Evolutionary conservation across 2,797 vertebrate species (phyloP).

Genomic region (Girardinus metallicus): DNA sequence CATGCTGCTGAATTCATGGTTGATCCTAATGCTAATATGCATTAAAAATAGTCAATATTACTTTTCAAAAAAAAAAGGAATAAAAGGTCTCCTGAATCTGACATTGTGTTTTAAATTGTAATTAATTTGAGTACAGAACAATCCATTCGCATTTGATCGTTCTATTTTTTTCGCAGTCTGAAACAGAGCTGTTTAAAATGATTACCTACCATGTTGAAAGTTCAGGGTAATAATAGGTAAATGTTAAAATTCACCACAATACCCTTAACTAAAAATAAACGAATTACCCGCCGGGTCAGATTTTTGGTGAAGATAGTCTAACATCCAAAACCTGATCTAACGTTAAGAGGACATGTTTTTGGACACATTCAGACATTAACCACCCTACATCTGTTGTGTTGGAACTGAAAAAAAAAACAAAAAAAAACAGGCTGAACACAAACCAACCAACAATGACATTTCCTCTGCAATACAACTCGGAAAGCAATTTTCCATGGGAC

Average conservation of each 20-base stretch:
- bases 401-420: neutral
- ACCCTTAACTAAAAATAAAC: no score
- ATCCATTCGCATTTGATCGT: neutral
- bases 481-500: conserved; percentile 17
- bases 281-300: neutral
- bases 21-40: no score
- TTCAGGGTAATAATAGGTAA: no score
- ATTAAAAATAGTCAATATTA: no score
- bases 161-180: neutral
- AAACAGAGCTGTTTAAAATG: neutral
- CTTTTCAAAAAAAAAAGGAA: no score
- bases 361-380: neutral
- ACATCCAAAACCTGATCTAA: neutral
- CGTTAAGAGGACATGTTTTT: neutral
- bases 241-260: no score
- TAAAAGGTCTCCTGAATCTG: no score
- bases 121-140: neutral
- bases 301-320: neutral
- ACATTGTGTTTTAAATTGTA: no score
- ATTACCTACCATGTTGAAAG: no score
- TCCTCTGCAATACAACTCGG: neutral
- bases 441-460: conserved; percentile 17
- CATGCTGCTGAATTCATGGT: no score
- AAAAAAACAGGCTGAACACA: neutral
- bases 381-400: neutral